Evolutionary conservation across 2,888 invertebrate genomes (phyloP).

Genomic region (Branchinecta sandiegonensis): DNA sequence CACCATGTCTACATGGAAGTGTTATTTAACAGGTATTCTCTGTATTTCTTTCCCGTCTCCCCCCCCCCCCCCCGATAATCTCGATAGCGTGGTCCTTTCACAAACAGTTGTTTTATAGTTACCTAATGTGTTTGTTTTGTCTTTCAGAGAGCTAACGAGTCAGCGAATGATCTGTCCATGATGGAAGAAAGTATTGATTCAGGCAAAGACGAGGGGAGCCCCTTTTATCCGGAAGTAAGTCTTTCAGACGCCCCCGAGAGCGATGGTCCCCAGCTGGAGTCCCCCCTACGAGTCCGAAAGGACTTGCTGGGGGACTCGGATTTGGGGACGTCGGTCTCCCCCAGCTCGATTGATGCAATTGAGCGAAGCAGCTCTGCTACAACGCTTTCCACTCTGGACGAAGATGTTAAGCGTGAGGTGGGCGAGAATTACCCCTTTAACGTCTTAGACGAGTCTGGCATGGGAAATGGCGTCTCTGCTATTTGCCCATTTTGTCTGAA

Average conservation of each 20-base stretch:
- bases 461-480: slow-evolving; percentile 18
- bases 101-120: too few species aligned
- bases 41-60: too few species aligned
- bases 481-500: slow-evolving; percentile 25
- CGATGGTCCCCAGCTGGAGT: slow-evolving; percentile 13
- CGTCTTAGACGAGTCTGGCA: slow-evolving; percentile 19
- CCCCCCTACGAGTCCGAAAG: slow-evolving; percentile 4
- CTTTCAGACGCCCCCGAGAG: slow-evolving; percentile 15
- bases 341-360: slow-evolving; percentile 14
- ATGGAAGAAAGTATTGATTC: slow-evolving; percentile 7
- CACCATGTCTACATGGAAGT: too few species aligned
- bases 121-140: background rate
- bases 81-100: too few species aligned
- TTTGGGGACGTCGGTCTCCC: background rate
- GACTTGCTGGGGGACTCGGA: slow-evolving; percentile 11
- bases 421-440: slow-evolving; percentile 21
- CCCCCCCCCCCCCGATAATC: too few species aligned
- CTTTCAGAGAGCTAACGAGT: background rate
- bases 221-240: slow-evolving; percentile 14
- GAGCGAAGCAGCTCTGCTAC: slow-evolving; percentile 13
- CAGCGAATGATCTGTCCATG: background rate
- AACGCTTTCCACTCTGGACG: slow-evolving; percentile 4
- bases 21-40: too few species aligned
- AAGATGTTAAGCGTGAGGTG: slow-evolving; percentile 1
- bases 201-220: background rate